A percentile compares a stretch with the other conserved stretches of the same genome.
These are phyloP conservation scores for Diplolepis rosae DNA, from an alignment of 2,888 invertebrate species.

Conservation along the genomic window DNA sequence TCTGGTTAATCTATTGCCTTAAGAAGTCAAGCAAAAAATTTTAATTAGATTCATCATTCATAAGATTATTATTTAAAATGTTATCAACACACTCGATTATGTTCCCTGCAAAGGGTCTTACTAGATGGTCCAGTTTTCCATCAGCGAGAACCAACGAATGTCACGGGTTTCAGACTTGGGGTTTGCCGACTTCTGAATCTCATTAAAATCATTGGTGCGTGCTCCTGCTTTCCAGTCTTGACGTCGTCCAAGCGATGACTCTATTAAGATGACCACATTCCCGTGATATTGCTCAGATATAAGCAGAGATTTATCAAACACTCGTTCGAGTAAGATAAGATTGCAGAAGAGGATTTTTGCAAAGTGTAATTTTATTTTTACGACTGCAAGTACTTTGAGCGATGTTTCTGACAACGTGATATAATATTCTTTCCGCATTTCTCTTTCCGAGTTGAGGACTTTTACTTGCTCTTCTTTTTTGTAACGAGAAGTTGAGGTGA, in stretches of 20 bases:
- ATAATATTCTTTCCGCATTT: background rate
- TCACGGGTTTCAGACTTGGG: conserved; percentile 43
- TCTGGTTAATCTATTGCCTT: too few relatives aligned
- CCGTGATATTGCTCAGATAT: conserved; percentile 72
- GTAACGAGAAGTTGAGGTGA: conserved; percentile 47
- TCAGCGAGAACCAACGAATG: conserved; percentile 44
- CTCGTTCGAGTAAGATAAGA: conserved; percentile 7
- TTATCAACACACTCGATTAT: background rate
- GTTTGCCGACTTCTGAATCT: conserved; percentile 67
- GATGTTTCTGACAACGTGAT: background rate
- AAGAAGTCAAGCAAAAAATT: too few relatives aligned
- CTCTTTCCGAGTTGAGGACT: background rate
- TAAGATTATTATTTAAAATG: too few relatives aligned
- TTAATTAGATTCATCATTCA: too few relatives aligned
- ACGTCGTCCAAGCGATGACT: conserved; percentile 62
- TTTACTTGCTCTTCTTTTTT: conserved; percentile 35
- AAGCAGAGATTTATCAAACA: conserved; percentile 31
- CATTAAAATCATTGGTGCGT: conserved; percentile 73
- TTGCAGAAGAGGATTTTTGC: background rate
- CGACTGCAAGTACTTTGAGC: background rate
- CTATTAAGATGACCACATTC: conserved; percentile 72
- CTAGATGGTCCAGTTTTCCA: background rate
- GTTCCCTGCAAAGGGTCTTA: background rate
- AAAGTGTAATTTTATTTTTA: background rate
- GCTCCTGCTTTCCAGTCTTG: conserved; percentile 61